Percentiles rank a stretch among this genome's conserved stretches.
Evolutionary conservation across 2,797 vertebrate genomes (phyloP).

Genomic region (Cynopterus sphinx): DNA sequence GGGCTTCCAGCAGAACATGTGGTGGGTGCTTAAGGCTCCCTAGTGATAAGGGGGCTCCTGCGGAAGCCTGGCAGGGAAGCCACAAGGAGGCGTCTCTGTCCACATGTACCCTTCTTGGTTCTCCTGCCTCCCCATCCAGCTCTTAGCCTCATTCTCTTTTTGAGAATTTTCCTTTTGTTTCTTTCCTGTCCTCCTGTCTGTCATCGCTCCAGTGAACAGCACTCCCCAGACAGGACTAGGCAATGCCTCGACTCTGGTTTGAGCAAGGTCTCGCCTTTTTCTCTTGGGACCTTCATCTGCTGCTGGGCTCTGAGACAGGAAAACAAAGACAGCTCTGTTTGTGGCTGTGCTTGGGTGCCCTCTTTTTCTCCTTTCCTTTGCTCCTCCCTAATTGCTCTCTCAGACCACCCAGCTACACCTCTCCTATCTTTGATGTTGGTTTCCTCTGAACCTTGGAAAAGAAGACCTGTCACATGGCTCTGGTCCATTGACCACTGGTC

Average conservation of each 20-base stretch:
- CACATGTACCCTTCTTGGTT: not conserved
- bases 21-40: not conserved
- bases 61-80: not conserved
- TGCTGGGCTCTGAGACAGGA: conserved; percentile 8
- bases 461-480: not conserved
- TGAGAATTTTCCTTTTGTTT: not conserved
- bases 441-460: conserved; percentile 56
- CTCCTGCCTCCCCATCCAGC: not conserved
- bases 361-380: not conserved
- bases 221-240: not conserved
- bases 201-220: not conserved
- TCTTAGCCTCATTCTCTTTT: not conserved
- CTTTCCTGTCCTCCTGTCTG: not conserved
- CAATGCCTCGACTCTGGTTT: not conserved
- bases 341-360: not conserved
- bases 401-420: conserved; percentile 70
- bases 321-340: conserved; percentile 66
- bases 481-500: conserved; percentile 2
- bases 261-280: not conserved
- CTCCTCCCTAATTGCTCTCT: not conserved
- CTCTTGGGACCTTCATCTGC: not conserved
- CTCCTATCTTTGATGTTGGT: conserved; percentile 64
- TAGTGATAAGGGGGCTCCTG: not conserved
- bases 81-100: not conserved
- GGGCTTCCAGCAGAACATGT: not conserved